phyloP scores from a whole-genome alignment of 2,113 vertebrate genomes.

The Puffinus mauretanicus region DNA sequence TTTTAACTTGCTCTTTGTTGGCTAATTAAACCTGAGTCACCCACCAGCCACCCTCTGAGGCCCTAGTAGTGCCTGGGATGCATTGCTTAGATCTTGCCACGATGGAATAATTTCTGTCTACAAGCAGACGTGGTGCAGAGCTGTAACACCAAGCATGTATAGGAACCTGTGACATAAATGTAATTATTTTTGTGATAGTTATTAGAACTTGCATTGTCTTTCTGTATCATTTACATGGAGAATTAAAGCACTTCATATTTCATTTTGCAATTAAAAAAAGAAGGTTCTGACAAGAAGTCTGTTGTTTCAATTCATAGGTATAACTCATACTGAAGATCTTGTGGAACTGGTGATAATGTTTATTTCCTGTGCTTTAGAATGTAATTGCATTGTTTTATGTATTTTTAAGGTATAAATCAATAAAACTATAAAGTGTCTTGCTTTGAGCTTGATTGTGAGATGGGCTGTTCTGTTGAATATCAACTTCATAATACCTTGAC shows the following conservation, averaged over 20 bases:
- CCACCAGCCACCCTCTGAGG: neutral
- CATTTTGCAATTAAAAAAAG: neutral
- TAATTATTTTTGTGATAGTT: neutral
- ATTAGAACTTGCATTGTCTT: neutral
- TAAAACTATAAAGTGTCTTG: neutral
- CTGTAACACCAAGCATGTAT: neutral
- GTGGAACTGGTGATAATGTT: neutral
- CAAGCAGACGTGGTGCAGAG: neutral
- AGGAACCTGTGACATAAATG: neutral
- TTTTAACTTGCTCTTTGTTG: neutral
- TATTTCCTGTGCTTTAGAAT: neutral
- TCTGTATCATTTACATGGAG: neutral
- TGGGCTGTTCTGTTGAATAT: neutral
- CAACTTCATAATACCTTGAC: neutral
- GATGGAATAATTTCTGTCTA: neutral
- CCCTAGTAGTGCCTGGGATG: neutral
- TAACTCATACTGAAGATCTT: neutral
- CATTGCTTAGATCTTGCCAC: neutral
- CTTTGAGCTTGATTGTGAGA: constrained; percentile 12
- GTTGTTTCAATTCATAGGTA: neutral
- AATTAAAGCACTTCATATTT: neutral
- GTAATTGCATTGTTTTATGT: neutral
- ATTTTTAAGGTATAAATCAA: constrained; percentile 40
- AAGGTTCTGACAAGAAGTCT: neutral
- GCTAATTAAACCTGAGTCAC: neutral